Conservation (phyloP, 2,113 vertebrate genomes). For the Saguinus midas region DNA sequence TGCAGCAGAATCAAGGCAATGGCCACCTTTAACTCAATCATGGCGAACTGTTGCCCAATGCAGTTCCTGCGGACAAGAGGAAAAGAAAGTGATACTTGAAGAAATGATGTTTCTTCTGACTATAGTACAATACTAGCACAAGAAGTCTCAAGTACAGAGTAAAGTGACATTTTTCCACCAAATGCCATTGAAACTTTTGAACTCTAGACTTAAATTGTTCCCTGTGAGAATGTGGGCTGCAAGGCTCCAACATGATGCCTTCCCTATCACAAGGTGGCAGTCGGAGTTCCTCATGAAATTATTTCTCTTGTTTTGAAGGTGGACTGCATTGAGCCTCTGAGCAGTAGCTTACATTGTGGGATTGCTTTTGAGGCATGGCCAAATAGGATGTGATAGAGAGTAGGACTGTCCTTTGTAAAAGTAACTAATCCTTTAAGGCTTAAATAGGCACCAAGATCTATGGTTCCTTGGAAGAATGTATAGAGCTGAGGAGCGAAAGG, state of each 20-base stretch:
- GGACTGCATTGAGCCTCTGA: background rate
- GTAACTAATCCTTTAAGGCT: background rate
- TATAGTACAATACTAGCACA: background rate
- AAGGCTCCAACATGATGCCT: background rate
- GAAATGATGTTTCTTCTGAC: background rate
- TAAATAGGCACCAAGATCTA: background rate
- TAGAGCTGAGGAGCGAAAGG: background rate
- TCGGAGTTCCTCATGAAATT: background rate
- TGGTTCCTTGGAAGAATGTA: background rate
- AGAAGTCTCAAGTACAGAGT: background rate
- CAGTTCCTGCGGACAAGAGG: conserved; percentile 87
- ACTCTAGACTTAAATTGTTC: background rate
- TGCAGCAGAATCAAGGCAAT: conserved; percentile 85
- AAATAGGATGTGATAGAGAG: background rate
- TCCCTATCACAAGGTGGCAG: background rate
- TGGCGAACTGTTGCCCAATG: conserved; percentile 93
- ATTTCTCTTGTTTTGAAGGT: background rate
- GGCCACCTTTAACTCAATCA: conserved; percentile 91
- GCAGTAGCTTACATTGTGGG: background rate
- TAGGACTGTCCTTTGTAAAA: background rate
- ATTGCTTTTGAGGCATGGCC: background rate
- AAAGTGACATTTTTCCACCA: background rate
- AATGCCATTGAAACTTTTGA: background rate
- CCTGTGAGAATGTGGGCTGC: background rate
- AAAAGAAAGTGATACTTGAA: background rate